Evolutionary conservation across 2,797 vertebrate species (phyloP), one percentile per base, ranked within the genome.

Genomic region (Ceryle rudis): DNA sequence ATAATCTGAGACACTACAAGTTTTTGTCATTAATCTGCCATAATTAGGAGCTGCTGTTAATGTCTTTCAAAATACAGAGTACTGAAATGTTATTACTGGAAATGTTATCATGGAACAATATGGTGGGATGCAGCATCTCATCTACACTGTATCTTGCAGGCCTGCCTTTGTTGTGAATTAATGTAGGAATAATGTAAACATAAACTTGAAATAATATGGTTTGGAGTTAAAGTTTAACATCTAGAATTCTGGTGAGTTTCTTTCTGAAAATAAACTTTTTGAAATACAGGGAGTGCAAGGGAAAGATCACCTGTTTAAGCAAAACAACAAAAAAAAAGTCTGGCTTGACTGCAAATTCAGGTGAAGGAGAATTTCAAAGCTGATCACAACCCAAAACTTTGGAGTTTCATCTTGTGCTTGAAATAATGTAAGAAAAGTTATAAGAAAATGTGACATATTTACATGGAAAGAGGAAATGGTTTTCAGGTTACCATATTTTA

Each of bases 21-120:
- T 61, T 95, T 83, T 92, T 91, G 69, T 66, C 51, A 84, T 96
- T 93, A 86, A 84, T 96, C 54, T 81, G 19, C 25, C 55, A 44
- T 92, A 90, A 93, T 96, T 93, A 90, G 83, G 67, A 86, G 44
- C 67, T 82, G 21, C 39, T 70, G 35, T 81, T 95, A 94, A 90
- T 57, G 28, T 66, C 37, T 74, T 92, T 89, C 33, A 64, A 55
- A 89, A 55, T 62, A 44, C 12, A 49, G 44, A 79, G 66, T 75
- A 86, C 14, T 84, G 70, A 92, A 93, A 80, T 26, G 3, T 47
- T 84, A 20, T 66, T 72, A 52, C n/a, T 41, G 31, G 70, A 89
- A 94, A 75, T 26, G 66, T 6, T 84, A 33, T 64, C 25, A 13
- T 3, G 1, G 14, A 29, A 41, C 28, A 20, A 78, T 61, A 67